Conservation (phyloP, 2,797 vertebrate genomes). For the Macropus fuliginosus region DNA sequence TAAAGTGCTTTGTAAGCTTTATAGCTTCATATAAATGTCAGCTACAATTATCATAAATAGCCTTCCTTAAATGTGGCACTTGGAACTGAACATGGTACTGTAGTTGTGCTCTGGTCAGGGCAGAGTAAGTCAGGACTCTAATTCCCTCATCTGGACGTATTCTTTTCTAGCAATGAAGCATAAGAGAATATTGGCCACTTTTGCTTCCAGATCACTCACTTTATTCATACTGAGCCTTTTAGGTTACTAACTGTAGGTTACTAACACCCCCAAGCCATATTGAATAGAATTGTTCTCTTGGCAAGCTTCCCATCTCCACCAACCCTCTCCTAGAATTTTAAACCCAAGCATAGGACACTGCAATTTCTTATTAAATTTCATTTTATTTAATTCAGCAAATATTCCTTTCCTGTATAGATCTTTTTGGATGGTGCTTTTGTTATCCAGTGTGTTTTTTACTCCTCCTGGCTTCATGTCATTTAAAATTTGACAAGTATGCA, state of each 20-base stretch:
- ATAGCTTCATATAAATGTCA: neutral
- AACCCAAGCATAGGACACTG: neutral
- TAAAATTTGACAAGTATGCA: neutral
- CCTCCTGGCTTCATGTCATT: neutral
- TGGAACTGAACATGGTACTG: neutral
- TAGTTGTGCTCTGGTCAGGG: neutral
- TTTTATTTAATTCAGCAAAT: neutral
- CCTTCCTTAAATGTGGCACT: neutral
- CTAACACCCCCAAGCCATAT: neutral
- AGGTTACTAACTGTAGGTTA: neutral
- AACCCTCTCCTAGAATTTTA: neutral
- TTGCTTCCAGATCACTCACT: neutral
- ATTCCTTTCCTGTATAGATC: too few species aligned
- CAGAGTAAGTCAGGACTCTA: neutral
- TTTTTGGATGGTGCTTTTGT: too few species aligned
- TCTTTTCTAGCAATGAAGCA: neutral
- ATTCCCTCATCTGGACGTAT: neutral
- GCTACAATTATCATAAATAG: neutral
- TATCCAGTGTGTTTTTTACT: neutral
- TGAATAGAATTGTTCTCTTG: neutral
- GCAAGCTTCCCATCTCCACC: neutral
- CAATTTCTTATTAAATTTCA: neutral
- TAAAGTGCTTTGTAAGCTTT: neutral
- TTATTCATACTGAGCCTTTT: neutral
- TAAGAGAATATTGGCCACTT: neutral